Conservation (phyloP, 2,113 vertebrate genomes). For the Acrocephalus arundinaceus region DNA sequence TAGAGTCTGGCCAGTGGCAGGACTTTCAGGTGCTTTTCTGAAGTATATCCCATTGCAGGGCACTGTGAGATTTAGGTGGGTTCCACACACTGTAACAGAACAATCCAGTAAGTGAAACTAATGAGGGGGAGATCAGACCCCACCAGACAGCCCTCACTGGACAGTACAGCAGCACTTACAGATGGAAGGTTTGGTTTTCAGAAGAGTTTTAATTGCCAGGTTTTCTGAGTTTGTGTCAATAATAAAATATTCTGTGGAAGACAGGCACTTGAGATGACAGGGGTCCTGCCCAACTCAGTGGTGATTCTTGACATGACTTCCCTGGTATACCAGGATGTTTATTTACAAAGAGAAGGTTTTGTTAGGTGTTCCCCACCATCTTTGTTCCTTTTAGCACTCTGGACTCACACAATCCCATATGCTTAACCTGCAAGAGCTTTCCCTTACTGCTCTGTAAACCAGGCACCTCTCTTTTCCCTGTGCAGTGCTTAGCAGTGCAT, state of each 20-base stretch:
- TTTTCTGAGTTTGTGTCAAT: neutral
- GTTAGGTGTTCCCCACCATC: neutral
- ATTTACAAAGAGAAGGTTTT: neutral
- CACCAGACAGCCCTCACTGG: neutral
- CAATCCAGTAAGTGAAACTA: neutral
- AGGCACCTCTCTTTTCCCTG: neutral
- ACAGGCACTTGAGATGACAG: neutral
- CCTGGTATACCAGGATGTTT: neutral
- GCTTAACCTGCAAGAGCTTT: neutral
- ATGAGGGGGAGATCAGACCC: neutral
- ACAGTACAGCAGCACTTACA: neutral
- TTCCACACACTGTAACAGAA: neutral
- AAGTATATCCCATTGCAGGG: neutral
- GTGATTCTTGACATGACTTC: neutral
- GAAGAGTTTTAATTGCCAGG: neutral
- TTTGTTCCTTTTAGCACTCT: neutral
- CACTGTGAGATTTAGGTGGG: neutral
- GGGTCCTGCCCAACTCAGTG: neutral
- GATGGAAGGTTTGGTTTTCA: neutral
- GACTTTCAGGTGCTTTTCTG: neutral
- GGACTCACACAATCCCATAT: neutral
- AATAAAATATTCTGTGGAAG: neutral
- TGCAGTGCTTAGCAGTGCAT: no score
- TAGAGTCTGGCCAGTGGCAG: neutral
- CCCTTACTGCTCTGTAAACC: neutral